Conservation (phyloP, 2,113 vertebrate genomes). For the Progne subis region DNA sequence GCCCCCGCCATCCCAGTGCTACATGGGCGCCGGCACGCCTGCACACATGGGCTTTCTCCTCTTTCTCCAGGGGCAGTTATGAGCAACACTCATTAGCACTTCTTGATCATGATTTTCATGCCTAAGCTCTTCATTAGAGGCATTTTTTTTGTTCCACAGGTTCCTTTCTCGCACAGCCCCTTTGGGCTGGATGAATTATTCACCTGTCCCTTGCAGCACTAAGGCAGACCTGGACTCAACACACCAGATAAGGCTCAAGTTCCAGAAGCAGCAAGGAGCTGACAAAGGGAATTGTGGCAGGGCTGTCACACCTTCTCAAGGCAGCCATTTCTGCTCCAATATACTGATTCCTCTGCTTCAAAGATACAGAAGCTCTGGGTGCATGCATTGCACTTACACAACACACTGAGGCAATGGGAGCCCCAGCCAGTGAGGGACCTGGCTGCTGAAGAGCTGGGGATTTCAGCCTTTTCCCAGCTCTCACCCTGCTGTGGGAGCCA, state of each 20-base stretch:
- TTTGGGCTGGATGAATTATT: neutral
- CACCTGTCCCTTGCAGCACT: accelerated
- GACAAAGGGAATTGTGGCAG: neutral
- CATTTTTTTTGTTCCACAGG: neutral
- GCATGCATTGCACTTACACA: too few relatives aligned
- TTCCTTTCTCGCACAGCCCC: neutral
- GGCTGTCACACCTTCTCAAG: neutral
- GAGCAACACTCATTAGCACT: neutral
- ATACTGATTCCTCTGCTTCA: neutral
- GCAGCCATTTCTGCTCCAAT: neutral
- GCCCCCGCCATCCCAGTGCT: accelerated
- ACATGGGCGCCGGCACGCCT: accelerated
- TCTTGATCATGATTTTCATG: neutral
- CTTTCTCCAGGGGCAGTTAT: neutral
- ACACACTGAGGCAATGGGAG: neutral
- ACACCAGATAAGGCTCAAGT: neutral
- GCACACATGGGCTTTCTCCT: neutral
- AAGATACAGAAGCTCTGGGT: neutral
- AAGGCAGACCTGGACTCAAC: neutral
- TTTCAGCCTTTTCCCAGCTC: neutral
- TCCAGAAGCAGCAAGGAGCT: neutral
- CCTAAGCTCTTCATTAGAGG: neutral
- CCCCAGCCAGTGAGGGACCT: neutral
- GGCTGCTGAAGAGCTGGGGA: neutral
- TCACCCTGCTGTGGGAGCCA: neutral